Conservation (phyloP, 2,888 invertebrate species). For the Philonicus albiceps region DNA sequence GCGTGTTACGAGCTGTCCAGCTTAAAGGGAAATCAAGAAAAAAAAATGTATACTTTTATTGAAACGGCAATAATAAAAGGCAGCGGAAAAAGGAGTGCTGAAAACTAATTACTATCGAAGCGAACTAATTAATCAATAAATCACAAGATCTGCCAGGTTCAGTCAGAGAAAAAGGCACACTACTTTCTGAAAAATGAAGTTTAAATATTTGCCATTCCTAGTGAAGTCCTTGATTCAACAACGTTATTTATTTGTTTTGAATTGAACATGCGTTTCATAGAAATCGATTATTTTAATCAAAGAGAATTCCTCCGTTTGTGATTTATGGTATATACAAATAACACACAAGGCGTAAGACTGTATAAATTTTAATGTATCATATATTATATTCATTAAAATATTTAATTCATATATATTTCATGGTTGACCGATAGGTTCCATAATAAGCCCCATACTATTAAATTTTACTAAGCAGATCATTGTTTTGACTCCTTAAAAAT, state of each 20-base stretch:
- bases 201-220: background rate
- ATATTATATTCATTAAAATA: background rate
- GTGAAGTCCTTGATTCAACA: background rate
- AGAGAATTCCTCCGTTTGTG: background rate
- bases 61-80: background rate
- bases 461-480: background rate
- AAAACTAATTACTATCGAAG: slow-evolving; percentile 18
- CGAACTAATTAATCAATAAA: slow-evolving; percentile 29
- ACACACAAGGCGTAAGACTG: background rate
- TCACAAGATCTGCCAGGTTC: slow-evolving; percentile 1
- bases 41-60: background rate
- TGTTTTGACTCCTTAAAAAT: background rate
- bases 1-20: background rate
- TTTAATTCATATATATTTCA: background rate
- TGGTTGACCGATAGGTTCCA: background rate
- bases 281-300: background rate
- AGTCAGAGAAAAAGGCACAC: background rate
- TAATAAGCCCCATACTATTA: background rate
- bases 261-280: background rate
- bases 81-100: background rate
- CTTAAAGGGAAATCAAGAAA: background rate
- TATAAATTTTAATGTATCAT: background rate
- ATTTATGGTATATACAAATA: background rate
- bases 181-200: background rate
- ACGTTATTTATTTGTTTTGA: background rate